Evolutionary conservation across 1,140 invertebrate species (phyloP).

Genomic region (Temnothorax longispinosus): DNA sequence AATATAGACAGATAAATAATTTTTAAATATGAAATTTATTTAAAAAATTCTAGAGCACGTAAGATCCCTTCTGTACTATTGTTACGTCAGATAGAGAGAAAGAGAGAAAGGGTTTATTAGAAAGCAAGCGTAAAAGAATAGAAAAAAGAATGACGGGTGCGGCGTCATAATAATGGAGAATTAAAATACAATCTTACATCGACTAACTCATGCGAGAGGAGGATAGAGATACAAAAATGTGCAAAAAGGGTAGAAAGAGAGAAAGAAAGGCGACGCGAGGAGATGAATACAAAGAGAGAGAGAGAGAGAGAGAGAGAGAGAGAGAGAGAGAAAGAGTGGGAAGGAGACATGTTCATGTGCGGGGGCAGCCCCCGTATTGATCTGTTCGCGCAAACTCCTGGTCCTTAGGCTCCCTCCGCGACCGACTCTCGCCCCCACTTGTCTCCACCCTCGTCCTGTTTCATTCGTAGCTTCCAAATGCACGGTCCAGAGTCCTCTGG

Average conservation of each 20-base stretch:
- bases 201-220: neutral
- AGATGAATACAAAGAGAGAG: conserved; percentile 54
- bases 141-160: neutral
- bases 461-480: conserved; percentile 44
- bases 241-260: neutral
- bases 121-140: neutral
- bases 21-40: conserved; percentile 6
- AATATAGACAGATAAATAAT: neutral
- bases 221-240: neutral
- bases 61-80: neutral
- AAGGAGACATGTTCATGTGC: conserved; percentile 77
- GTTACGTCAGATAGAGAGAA: neutral
- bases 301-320: too few species aligned
- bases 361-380: conserved; percentile 80
- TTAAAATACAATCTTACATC: conserved; percentile 13
- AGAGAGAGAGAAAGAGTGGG: conserved; percentile 57
- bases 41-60: neutral
- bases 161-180: neutral
- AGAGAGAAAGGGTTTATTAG: neutral
- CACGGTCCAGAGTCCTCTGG: conserved; percentile 47
- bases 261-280: conserved; percentile 25
- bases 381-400: conserved; percentile 84
- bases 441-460: conserved; percentile 7
- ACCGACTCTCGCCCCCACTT: conserved; percentile 24
- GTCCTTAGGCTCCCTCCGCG: conserved; percentile 75